Base-by-base conservation (phyloP, 2,797 vertebrate species). In the Anas georgica region DNA sequence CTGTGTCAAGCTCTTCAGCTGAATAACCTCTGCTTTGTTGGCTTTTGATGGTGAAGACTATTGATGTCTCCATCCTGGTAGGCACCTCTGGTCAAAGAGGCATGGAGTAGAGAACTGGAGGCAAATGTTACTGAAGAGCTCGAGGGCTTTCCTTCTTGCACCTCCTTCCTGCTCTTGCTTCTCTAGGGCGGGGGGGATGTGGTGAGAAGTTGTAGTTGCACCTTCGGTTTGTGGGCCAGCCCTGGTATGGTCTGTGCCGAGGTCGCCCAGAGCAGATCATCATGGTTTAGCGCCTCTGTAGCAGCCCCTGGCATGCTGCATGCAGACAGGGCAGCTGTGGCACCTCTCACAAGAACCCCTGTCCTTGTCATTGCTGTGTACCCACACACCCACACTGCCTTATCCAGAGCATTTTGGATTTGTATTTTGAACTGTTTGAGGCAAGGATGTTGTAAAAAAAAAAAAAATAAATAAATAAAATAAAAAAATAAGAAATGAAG, bases 301-400 rank as follows among this genome's bases (percentile, higher is more conserved):
- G 67, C 63, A 91, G 75, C 25, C 14, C 14, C 7, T 25, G 12
- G 37, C 1, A 1, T 15, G 6, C 48, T 0, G 0, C 0, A 0
- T 0, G 0, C 29, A 16, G 52, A 23, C 2, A 2, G 46, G 37
- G 21, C 35, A 64, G 60, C 29, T 64, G 3, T 0, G 12, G 45
- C 16, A 3, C 35, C 45, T 15, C 10, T 17, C 35, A 26, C 62
- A 54, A 18, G 60, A 5, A 4, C 37, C 18, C 68, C 41, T 56
- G n/a, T 78, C 56, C n/a, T 64, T 35, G 15, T 76, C 88, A 55
- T 56, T 11, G 7, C 59, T 26, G 15, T 39, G 29, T 52, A 26
- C 29, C 41, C 9, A 3, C 17, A 7, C 52, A 26, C 29, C 41
- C 9, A 3, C 17, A 6, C 46, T 60, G 50, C 52, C 39, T 80